Conservation (phyloP, 2,888 invertebrate species). For the Neoscelio sp. region DNA sequence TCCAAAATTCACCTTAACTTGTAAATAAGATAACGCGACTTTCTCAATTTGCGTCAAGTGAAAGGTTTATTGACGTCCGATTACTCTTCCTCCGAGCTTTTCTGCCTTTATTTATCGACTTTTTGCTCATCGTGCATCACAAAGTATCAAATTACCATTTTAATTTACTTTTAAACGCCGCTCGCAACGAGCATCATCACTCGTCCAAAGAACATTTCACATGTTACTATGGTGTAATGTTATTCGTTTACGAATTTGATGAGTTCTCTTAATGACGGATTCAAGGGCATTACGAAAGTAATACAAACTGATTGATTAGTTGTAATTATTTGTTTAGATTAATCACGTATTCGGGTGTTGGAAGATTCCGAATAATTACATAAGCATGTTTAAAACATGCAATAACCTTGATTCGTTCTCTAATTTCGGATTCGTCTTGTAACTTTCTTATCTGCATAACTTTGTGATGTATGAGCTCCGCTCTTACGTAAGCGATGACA, state of each 20-base stretch:
- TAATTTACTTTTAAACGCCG: slow-evolving; percentile 19
- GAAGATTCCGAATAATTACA: not conserved
- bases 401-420: not conserved
- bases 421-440: slow-evolving; percentile 1
- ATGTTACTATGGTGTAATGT: slow-evolving; percentile 1
- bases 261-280: not conserved
- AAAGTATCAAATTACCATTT: slow-evolving; percentile 27
- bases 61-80: not conserved
- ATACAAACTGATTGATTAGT: too few species aligned
- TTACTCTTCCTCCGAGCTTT: not conserved
- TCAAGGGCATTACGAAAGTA: not conserved
- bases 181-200: not conserved
- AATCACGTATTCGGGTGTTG: not conserved
- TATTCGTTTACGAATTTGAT: slow-evolving; percentile 3
- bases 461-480: slow-evolving; percentile 15
- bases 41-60: not conserved
- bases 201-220: slow-evolving; percentile 15
- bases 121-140: slow-evolving; percentile 6
- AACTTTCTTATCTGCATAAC: slow-evolving; percentile 13
- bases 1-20: slow-evolving; percentile 2
- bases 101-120: slow-evolving; percentile 11
- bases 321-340: too few species aligned
- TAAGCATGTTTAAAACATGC: slow-evolving; percentile 8
- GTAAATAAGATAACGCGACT: slow-evolving; percentile 11
- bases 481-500: slow-evolving; percentile 5